Evolutionary conservation across 2,888 invertebrate genomes (phyloP), one percentile per base, ranked within the genome.

Genomic region (Ischnura elegans): DNA sequence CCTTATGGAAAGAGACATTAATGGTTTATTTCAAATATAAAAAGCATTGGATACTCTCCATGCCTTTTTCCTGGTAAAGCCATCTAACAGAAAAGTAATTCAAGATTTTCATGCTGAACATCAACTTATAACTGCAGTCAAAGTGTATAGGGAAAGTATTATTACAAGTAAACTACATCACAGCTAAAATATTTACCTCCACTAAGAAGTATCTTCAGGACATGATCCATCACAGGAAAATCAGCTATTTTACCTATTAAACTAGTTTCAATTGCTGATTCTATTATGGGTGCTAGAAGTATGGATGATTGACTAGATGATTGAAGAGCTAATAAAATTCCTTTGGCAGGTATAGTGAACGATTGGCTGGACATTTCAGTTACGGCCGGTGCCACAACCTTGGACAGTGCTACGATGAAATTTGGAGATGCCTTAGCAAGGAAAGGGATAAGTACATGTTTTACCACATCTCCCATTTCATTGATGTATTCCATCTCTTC

Each of bases 221-320:
- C 43, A 90, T n/a, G 25, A 43, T 61, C 90, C 8, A 61, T 36
- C 0, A 36, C 13, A n/a, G 61, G 43, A 16, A 8, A 90, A 43
- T 25, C 21, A 66, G 25, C 36, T 61, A 61, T 55, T 61, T 90
- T 61, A 43, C 66, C 61, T 43, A 66, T 43, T 43, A 66, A 66
- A 43, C n/a, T 43, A 19, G 61, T 61, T 66, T 90, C 90, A 43
- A 90, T n/a, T 10, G 90, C 90, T 45, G 61, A 90, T 66, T 90
- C 90, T 13, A 90, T 45, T 13, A 90, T 25, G 42, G 47, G n/a
- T 10, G 43, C 42, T 13, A 90, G 43, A 36, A 66, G 90, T 6
- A 45, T 16, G 13, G 42, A 66, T 43, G 42, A 16, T n/a, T 43
- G 61, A 61, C 61, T 43, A 43, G 90, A 61, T 3, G 61, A 55